phyloP scores from a whole-genome alignment of 1,140 invertebrate species.

The Brachionus sp. region DNA sequence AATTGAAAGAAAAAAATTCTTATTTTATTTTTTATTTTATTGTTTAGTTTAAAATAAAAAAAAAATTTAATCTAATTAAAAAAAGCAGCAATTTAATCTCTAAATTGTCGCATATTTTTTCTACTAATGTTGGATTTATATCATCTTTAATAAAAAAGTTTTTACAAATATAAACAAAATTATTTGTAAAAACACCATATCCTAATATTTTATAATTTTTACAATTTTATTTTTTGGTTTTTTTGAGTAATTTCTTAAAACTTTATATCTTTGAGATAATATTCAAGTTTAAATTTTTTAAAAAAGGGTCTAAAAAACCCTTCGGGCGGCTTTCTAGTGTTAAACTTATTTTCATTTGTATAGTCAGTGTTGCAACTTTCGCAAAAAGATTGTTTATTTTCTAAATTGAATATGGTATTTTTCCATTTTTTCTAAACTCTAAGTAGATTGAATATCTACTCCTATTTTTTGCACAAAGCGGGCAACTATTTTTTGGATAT shows the following conservation, averaged over 20 bases:
- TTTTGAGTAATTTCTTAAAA: too few species aligned
- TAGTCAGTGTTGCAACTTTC: neutral
- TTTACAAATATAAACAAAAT: neutral
- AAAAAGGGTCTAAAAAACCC: too few species aligned
- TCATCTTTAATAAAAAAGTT: neutral
- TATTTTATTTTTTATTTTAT: too few species aligned
- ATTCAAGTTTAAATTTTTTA: too few species aligned
- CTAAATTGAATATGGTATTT: neutral
- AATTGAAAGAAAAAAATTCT: neutral
- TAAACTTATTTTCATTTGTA: neutral
- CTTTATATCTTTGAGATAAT: too few species aligned
- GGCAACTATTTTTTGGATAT: neutral
- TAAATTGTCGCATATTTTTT: neutral
- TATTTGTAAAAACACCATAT: too few species aligned
- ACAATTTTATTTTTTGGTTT: too few species aligned
- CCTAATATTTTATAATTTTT: too few species aligned
- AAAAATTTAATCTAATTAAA: neutral
- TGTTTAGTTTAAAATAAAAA: too few species aligned
- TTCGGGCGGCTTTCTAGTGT: neutral
- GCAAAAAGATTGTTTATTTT: neutral
- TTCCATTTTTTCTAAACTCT: neutral
- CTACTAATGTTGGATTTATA: neutral
- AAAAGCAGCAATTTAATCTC: neutral
- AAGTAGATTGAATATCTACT: neutral
- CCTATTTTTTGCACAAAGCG: neutral